These are phyloP conservation scores for Myathropa florea DNA, from an alignment of 2,888 invertebrate species.

Conservation along the genomic window DNA sequence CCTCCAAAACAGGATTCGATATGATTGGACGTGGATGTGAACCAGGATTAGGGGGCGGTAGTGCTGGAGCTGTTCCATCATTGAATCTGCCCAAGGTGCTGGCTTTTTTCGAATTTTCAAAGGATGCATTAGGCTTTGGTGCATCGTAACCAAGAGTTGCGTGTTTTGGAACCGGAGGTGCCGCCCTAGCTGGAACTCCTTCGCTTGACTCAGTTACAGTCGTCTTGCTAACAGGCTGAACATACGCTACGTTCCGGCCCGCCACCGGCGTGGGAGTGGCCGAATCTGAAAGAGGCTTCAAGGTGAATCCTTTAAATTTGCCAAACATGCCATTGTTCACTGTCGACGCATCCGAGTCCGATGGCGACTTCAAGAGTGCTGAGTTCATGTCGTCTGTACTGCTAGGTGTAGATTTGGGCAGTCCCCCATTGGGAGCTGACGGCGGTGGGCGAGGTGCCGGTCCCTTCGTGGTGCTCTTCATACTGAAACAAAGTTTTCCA, in stretches of 20 bases:
- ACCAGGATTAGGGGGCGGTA: constrained; percentile 85
- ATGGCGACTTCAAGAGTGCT: constrained; percentile 84
- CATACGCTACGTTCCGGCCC: constrained; percentile 83
- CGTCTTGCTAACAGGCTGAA: constrained; percentile 77
- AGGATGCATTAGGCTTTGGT: constrained; percentile 73
- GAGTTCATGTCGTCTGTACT: constrained; percentile 88
- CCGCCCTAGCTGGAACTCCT: constrained; percentile 82
- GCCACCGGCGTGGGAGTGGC: constrained; percentile 75
- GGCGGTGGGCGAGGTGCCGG: constrained; percentile 76
- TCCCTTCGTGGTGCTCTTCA: constrained; percentile 76
- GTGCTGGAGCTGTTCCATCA: constrained; percentile 78
- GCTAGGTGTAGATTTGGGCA: constrained; percentile 82
- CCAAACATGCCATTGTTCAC: constrained; percentile 87
- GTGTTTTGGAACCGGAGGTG: constrained; percentile 85
- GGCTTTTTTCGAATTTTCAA: constrained; percentile 72
- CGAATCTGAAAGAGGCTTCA: constrained; percentile 81
- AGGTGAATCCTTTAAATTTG: constrained; percentile 92
- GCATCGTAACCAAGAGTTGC: constrained; percentile 77
- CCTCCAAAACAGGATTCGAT: constrained; percentile 90
- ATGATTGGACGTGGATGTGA: constrained; percentile 87
- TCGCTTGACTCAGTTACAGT: constrained; percentile 74
- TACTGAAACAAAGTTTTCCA: constrained; percentile 74
- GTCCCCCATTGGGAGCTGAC: constrained; percentile 73
- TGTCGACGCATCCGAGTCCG: constrained; percentile 82
- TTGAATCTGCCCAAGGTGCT: constrained; percentile 35